Conservation (phyloP, 2,797 vertebrate species). For the Malacoctenus gilli region DNA sequence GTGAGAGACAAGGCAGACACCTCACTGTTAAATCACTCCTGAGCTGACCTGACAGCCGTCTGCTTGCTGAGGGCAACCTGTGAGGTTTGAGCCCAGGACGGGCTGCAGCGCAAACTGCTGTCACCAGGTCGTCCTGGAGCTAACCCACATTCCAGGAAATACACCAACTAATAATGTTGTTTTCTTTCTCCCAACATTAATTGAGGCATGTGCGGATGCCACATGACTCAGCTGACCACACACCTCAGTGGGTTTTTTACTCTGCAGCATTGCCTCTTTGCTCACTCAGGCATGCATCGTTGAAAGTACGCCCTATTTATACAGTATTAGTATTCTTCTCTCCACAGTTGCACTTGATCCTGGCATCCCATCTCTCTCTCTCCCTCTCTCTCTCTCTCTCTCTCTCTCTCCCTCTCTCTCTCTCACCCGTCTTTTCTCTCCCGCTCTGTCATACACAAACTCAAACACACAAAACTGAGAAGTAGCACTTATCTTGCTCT, state of each 20-base stretch:
- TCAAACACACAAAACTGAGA: constrained; percentile 59
- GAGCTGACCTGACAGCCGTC: constrained; percentile 2
- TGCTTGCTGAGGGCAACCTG: neutral
- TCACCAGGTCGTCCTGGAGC: neutral
- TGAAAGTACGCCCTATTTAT: constrained; percentile 44
- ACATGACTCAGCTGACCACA: constrained; percentile 40
- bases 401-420: constrained; percentile 22
- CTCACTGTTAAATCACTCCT: neutral
- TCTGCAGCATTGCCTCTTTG: constrained; percentile 28
- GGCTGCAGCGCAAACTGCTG: neutral
- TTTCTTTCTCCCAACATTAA: constrained; percentile 31
- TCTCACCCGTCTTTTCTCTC: constrained; percentile 25
- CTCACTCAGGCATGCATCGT: constrained; percentile 35
- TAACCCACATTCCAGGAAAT: constrained; percentile 1
- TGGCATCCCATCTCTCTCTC: constrained; percentile 21
- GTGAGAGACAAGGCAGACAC: neutral
- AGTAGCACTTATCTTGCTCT: constrained; percentile 64
- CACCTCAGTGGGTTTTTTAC: constrained; percentile 15
- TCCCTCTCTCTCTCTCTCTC: constrained; percentile 11
- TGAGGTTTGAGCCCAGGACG: neutral
- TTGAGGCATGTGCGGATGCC: constrained; percentile 23
- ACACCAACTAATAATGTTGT: constrained; percentile 5
- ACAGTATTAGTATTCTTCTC: constrained; percentile 53
- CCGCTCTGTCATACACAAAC: constrained; percentile 44
- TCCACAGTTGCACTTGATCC: constrained; percentile 10